Percentiles rank a stretch among this genome's conserved stretches.
phyloP scores from a whole-genome alignment of 2,113 vertebrate genomes.

The Sinocyclocheilus maitianheensis region DNA sequence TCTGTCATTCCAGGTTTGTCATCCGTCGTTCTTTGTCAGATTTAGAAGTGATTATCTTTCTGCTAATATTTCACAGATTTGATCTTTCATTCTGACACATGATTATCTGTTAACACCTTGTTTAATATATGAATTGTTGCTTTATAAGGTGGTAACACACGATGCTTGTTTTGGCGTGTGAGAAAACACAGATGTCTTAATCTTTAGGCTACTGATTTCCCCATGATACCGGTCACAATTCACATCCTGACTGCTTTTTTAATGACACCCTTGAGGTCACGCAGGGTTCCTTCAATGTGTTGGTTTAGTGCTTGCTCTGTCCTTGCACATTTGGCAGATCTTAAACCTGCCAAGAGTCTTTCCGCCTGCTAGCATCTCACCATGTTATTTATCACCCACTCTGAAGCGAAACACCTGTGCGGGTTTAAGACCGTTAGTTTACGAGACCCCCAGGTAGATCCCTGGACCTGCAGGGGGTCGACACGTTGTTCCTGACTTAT shows the following conservation, averaged over 20 bases:
- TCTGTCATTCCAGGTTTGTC: background rate
- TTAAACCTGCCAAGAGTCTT: conserved; percentile 27
- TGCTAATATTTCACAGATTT: background rate
- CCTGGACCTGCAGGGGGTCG: background rate
- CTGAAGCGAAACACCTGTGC: conserved; percentile 41
- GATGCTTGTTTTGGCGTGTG: background rate
- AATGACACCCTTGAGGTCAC: conserved; percentile 23
- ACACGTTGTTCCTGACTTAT: background rate
- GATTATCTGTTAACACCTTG: background rate
- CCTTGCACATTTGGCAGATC: conserved; percentile 44
- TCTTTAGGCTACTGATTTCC: background rate
- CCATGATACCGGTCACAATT: conserved; percentile 27
- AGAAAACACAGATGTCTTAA: background rate
- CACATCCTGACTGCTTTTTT: conserved; percentile 29
- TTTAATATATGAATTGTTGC: background rate
- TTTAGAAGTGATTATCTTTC: background rate
- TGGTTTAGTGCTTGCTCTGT: conserved; percentile 28
- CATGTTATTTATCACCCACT: conserved; percentile 40
- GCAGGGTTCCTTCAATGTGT: conserved; percentile 35
- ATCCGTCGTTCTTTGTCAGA: background rate
- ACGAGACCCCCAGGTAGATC: conserved; percentile 12
- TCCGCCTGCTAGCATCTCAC: background rate
- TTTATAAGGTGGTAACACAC: background rate
- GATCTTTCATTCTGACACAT: background rate
- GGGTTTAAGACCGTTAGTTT: conserved; percentile 23